Conservation (phyloP, 2,797 vertebrate genomes). For the Odontamblyopus lacepedii region DNA sequence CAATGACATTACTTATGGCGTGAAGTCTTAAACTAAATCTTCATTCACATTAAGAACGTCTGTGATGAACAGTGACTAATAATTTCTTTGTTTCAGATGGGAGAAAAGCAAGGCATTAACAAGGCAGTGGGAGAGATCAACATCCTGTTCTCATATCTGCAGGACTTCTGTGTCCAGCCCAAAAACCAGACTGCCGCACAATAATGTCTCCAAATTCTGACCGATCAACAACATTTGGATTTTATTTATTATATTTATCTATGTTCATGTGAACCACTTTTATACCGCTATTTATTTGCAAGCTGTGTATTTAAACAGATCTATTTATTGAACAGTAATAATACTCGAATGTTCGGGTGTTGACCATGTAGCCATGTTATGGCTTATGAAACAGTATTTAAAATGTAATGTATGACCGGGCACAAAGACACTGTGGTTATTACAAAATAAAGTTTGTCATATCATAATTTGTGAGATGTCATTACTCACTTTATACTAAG, state of each 20-base stretch:
- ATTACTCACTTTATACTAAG: not conserved
- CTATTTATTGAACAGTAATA: conserved; percentile 48
- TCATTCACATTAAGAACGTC: not conserved
- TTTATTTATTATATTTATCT: conserved; percentile 37
- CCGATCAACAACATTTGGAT: not conserved
- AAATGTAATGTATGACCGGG: not conserved
- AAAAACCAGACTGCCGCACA: not conserved
- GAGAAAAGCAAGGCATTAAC: conserved; percentile 20
- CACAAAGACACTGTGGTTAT: not conserved
- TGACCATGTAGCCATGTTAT: conserved; percentile 44
- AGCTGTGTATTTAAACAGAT: conserved; percentile 54
- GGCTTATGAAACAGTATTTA: conserved; percentile 38
- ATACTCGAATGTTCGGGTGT: conserved; percentile 27
- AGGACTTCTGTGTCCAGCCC: conserved; percentile 52
- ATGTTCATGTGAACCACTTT: conserved; percentile 25
- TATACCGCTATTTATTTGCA: conserved; percentile 56
- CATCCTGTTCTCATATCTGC: conserved; percentile 64
- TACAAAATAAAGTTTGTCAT: conserved; percentile 35
- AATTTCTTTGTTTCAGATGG: conserved; percentile 50
- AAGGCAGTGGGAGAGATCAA: conserved; percentile 65
- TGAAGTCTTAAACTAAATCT: not conserved
- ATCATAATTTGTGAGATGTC: not conserved
- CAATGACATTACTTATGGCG: not conserved
- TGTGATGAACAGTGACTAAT: not conserved
- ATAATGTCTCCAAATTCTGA: not conserved